Evolutionary conservation across 2,113 vertebrate species (phyloP), one percentile per base, ranked within the genome.

Genomic region (Sapayoa aenigma): DNA sequence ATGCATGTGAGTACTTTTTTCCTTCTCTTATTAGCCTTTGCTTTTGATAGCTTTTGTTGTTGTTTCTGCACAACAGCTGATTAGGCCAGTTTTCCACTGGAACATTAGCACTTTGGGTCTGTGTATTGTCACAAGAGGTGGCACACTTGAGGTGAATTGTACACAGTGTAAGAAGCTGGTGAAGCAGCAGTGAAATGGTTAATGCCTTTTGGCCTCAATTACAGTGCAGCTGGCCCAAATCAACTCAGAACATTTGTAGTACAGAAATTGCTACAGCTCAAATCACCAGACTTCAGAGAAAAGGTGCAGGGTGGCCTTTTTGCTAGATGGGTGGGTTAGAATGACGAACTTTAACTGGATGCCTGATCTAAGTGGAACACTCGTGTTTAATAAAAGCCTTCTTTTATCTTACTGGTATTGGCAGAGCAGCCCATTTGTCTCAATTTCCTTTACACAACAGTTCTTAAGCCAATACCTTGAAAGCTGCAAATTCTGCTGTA

Each of bases 391-490:
- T 94, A 87, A 35, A 81, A 96, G 14, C 69, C 52, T 92, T 19
- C 52, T 94, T 96, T 96, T 62, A 81, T 96, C 87, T 87, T 83
- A 87, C 89, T 78, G 80, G 58, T 91, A 37, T 84, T 94, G 84
- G 68, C 84, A 87, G 71, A 85, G 65, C 33, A 96, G 67, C 42
- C 63, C 84, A 96, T 97, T 96, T 96, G 79, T 96, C 92, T 96
- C 95, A 74, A 87, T 97, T 95, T 94, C 71, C 87, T 93, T 90
- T 71, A 72, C 91, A 46, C 50, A 92, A 63, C 56, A 35, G 35
- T 31, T 91, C 65, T 79, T 46, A 46, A 86, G 49, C 35, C 68
- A 84, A 52, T 41, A 66, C 17, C 67, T 67, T 75, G 84, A 91
- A 95, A 96, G 66, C 90, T 86, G 55, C 25, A 83, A 77, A 73